Base-by-base conservation (phyloP, 2,797 vertebrate species). In the Gallinago solitaria region DNA sequence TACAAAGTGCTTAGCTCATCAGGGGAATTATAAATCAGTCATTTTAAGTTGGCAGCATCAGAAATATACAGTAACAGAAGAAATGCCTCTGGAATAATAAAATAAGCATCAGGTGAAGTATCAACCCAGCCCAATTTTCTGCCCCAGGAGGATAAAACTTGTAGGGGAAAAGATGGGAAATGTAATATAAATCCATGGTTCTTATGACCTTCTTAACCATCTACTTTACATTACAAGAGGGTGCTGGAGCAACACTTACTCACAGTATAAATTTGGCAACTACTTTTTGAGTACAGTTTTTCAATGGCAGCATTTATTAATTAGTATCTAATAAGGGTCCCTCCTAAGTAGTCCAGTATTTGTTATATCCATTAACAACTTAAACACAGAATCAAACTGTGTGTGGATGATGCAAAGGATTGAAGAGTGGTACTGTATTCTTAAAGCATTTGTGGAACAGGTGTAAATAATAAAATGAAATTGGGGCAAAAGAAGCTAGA, bases 401-500 rank as follows among this genome's bases (percentile, higher is more conserved):
- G n/a, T 33, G 64, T 51, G 37, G 43, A 8, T 83, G 7, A 60
- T n/a, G 74, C 41, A 78, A 33, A 61, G 32, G 27, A 41, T 11
- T 71, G 48, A 32, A 2, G 3, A 37, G n/a, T 18, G 9, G 53
- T 50, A 30, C 50, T 68, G 2, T 47, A 54, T 6, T 54, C 65
- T 68, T 81, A 68, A 89, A 5, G 64, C 7, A 6, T 51, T 37
- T 56, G n/a, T 71, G 65, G 50, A 79, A 69, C 11, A 83, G 39
- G n/a, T 9, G 3, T 8, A 6, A 86, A 74, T 78, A 28, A 39
- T 48, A 28, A 86, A 70, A 84, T 37, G 8, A 85, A 83, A 57
- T 63, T 28, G 0, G 0, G 32, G 41, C 48, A 45, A 53, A 68
- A 83, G 48, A 39, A 67, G 39, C 0, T 0, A 65, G 14, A 78